A percentile compares a stretch with the other conserved stretches of the same genome.
These are phyloP conservation scores for Oopsacas minuta DNA, from an alignment of 37 sponge, comb jelly and placozoan genomes.

Conservation along the genomic window DNA sequence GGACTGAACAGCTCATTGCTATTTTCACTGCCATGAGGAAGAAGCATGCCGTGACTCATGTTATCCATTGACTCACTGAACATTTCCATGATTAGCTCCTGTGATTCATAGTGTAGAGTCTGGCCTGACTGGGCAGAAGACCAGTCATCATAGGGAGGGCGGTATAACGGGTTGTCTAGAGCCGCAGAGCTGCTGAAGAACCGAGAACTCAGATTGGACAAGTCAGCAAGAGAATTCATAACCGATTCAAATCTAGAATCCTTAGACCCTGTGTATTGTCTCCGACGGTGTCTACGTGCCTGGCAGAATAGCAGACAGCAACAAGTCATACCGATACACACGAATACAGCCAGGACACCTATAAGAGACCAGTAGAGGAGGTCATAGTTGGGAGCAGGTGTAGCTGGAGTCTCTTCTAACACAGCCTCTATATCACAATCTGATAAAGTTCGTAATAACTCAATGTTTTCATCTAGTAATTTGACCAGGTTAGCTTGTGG, in stretches of 20 bases:
- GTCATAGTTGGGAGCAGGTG: neutral
- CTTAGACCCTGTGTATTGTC: neutral
- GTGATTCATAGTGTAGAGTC: neutral
- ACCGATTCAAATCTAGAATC: neutral
- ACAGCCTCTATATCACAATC: neutral
- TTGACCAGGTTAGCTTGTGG: neutral
- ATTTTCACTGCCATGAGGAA: neutral
- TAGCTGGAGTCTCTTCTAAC: neutral
- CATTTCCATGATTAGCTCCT: slow-evolving; percentile 15
- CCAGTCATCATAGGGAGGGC: neutral
- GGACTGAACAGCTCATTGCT: neutral
- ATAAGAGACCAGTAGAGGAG: neutral
- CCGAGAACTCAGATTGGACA: slow-evolving; percentile 5
- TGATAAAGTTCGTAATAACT: neutral
- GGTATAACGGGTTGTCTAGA: slow-evolving; percentile 1
- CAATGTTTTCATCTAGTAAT: neutral
- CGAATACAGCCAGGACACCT: neutral
- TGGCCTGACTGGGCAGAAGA: neutral
- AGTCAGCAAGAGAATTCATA: neutral
- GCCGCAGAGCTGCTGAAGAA: neutral
- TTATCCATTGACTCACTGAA: neutral
- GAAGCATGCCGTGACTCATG: neutral
- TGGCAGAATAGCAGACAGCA: neutral
- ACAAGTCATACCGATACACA: neutral
- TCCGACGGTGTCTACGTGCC: neutral